Evolutionary conservation across 2,797 vertebrate species (phyloP).

Genomic region (Streptopelia turtur): DNA sequence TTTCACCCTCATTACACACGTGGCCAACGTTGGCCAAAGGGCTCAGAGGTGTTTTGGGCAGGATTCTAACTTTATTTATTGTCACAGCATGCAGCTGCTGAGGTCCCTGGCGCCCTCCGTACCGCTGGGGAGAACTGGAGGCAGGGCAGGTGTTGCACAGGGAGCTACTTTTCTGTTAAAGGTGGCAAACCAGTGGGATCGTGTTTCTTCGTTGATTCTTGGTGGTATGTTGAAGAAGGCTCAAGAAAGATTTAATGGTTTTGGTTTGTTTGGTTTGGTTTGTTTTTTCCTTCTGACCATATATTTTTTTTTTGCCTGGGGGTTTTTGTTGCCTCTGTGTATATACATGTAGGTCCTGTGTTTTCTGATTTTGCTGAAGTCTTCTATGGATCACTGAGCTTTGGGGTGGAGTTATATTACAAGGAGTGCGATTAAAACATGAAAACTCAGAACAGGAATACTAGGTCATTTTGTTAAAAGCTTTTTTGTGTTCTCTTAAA

Average conservation of each 20-base stretch:
- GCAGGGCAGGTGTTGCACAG: neutral
- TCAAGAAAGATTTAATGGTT: neutral
- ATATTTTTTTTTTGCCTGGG: neutral
- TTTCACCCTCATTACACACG: neutral
- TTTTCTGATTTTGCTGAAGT: neutral
- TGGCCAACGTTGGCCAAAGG: neutral
- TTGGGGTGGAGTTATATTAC: neutral
- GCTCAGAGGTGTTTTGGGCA: neutral
- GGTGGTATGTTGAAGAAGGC: neutral
- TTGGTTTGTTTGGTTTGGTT: neutral
- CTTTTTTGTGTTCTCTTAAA: neutral
- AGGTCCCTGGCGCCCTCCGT: neutral
- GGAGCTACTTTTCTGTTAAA: neutral
- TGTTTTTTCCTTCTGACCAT: neutral
- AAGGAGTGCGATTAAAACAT: neutral
- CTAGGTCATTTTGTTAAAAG: neutral
- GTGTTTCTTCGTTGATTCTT: neutral
- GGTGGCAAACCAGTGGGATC: neutral
- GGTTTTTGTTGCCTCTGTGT: neutral
- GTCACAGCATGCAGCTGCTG: neutral
- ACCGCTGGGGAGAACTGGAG: neutral
- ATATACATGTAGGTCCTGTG: neutral
- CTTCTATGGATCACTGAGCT: neutral
- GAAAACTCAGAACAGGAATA: neutral
- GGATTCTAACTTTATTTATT: slow-evolving; percentile 17